Conservation (phyloP, 92 coral and sea anemone species). For the Siderastrea siderea region DNA sequence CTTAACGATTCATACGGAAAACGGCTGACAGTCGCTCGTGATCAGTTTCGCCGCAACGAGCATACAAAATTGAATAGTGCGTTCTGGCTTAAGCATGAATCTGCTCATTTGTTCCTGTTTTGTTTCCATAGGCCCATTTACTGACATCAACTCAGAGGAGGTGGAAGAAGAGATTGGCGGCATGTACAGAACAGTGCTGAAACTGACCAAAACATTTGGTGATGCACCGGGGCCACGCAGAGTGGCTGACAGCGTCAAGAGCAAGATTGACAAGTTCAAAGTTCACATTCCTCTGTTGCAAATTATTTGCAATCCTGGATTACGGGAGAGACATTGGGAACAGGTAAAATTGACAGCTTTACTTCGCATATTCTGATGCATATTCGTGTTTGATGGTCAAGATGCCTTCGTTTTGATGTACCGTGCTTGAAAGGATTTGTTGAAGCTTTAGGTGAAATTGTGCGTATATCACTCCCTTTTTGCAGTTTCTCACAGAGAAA, state of each 20-base stretch:
- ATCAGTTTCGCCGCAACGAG: no score
- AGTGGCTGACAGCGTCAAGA: constrained; percentile 96
- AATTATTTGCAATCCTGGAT: constrained; percentile 96
- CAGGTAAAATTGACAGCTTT: constrained; percentile 69
- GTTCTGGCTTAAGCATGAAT: background rate
- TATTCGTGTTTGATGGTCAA: background rate
- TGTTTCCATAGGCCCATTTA: constrained; percentile 85
- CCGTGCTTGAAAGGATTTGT: no score
- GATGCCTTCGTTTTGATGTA: no score
- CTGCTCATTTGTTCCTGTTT: background rate
- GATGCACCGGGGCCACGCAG: constrained; percentile 98
- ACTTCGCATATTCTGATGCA: background rate
- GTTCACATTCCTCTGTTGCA: constrained; percentile 95
- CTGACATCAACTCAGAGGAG: constrained; percentile 95
- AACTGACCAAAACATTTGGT: constrained; percentile 93
- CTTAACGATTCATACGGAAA: no score
- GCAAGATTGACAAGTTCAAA: constrained; percentile 98
- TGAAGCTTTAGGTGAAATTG: no score
- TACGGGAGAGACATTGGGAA: constrained; percentile 97
- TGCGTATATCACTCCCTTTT: no score
- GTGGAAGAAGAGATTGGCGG: constrained; percentile 95
- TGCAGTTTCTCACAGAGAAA: no score
- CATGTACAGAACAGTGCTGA: constrained; percentile 92
- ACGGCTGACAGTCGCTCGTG: no score
- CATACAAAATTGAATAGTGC: background rate